Evolutionary conservation across 1,140 invertebrate species (phyloP), one percentile per base, ranked within the genome.

Genomic region (Camponotus vicinus): DNA sequence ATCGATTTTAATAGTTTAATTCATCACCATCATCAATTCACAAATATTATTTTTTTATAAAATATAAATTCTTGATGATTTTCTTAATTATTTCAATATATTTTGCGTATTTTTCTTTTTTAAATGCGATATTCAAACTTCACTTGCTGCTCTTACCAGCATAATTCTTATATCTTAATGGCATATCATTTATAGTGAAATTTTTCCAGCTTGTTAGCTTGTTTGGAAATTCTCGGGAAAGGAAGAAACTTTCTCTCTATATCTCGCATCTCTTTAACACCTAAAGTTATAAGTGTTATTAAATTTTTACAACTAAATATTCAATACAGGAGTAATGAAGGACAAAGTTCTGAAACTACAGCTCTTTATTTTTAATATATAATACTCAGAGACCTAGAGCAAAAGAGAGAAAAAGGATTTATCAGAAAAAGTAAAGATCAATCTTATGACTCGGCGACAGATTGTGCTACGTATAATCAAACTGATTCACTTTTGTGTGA

Each of bases 21-120:
- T 1, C 3, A 40, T 42, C 59, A 76, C 42, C 4, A 55, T 55
- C 8, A 9, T 55, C 34, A 55, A 55, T 71, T 13, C 18, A 55
- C 1, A 71, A 27, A 15, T 15, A 15, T 70, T 27, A 15, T 55
- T 27, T 27, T 27, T 27, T 27, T 55, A 55, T 3, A 3, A 52
- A 27, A 52, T 32, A 27, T 3, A 52, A 71, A n/a, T 15, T 71
- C 27, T 40, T 40, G 15, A 34, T 8, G 15, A 32, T 32, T 40
- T 59, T 75, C 7, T 75, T 75, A 75, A 75, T 75, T 75, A 57
- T 15, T 27, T 21, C 18, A 3, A 8, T 55, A 37, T 55, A 73
- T 73, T 34, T 73, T 52, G n/a, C 27, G 18, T 71, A 2, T 3
- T 27, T 27, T 27, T 27, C 27, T 27, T 27, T 27, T 27, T 27